These are phyloP conservation scores for Cataglyphis albicans DNA, from an alignment of 2,888 invertebrate genomes.

Conservation along the genomic window DNA sequence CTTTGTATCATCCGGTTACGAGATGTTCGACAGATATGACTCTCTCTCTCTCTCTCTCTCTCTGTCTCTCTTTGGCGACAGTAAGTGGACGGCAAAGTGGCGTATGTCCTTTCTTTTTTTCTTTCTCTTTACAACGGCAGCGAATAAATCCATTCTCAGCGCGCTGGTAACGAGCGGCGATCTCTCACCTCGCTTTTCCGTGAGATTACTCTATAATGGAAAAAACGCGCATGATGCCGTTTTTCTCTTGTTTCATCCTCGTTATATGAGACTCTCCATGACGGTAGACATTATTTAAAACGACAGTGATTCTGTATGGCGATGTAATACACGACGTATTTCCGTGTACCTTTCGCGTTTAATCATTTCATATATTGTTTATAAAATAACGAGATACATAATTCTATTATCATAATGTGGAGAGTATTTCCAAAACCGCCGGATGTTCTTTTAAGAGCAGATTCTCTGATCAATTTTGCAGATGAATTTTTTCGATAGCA, in stretches of 20 bases:
- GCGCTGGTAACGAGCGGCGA: slow-evolving; percentile 40
- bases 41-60: neutral
- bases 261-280: slow-evolving; percentile 24
- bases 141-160: slow-evolving; percentile 35
- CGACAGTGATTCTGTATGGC: slow-evolving; percentile 29
- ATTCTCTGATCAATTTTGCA: neutral
- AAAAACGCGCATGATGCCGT: slow-evolving; percentile 9
- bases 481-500: neutral
- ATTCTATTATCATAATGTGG: neutral
- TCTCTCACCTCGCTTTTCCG: slow-evolving; percentile 42
- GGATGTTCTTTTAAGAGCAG: neutral
- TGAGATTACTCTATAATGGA: slow-evolving; percentile 46
- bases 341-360: neutral
- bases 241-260: slow-evolving; percentile 13
- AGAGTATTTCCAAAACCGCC: neutral
- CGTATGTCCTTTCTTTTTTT: neutral
- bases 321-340: slow-evolving; percentile 12
- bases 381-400: neutral
- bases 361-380: slow-evolving; percentile 13
- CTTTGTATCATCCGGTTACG: slow-evolving; percentile 18
- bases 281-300: slow-evolving; percentile 41
- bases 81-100: slow-evolving; percentile 2
- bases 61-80: neutral
- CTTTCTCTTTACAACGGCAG: neutral
- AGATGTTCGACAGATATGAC: slow-evolving; percentile 20